These are phyloP conservation scores for Toxotes jaculatrix DNA, from an alignment of 2,113 vertebrate genomes.

Conservation along the genomic window DNA sequence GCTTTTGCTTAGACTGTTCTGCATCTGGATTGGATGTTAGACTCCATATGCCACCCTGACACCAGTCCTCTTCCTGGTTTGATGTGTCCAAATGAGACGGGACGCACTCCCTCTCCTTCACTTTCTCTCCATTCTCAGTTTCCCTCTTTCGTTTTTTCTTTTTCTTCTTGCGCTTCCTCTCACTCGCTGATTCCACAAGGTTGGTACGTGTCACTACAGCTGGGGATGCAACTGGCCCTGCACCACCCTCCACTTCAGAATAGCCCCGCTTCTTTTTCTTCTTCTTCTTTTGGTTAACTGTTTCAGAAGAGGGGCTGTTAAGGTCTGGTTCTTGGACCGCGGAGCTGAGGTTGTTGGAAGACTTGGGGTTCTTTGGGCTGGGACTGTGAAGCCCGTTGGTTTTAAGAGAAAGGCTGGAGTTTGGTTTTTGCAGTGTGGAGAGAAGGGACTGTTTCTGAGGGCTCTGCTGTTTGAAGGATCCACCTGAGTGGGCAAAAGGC, in stretches of 20 bases:
- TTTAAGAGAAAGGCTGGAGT: slow-evolving; percentile 62
- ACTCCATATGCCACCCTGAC: slow-evolving; percentile 79
- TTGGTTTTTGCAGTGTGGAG: slow-evolving; percentile 63
- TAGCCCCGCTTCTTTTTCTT: slow-evolving; percentile 79
- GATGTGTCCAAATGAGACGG: slow-evolving; percentile 70
- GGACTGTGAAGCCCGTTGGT: slow-evolving; percentile 72
- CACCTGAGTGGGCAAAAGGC: slow-evolving; percentile 61
- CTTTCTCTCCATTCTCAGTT: slow-evolving; percentile 25
- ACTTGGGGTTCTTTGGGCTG: slow-evolving; percentile 64
- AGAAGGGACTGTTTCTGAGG: slow-evolving; percentile 69
- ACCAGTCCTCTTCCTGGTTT: slow-evolving; percentile 83
- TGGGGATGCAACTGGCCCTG: not conserved
- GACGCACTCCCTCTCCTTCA: slow-evolving; percentile 38
- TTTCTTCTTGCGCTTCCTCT: slow-evolving; percentile 71
- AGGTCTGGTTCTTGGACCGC: slow-evolving; percentile 34
- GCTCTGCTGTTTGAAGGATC: slow-evolving; percentile 71
- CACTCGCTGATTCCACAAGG: slow-evolving; percentile 42
- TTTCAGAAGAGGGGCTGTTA: slow-evolving; percentile 20
- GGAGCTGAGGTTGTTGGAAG: slow-evolving; percentile 55
- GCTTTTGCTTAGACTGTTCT: slow-evolving; percentile 39
- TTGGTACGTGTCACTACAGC: not conserved
- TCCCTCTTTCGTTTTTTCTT: slow-evolving; percentile 70
- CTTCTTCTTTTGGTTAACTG: slow-evolving; percentile 71
- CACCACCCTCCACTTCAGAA: slow-evolving; percentile 69
- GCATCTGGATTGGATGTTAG: slow-evolving; percentile 41